Evolutionary conservation across 2,888 invertebrate genomes (phyloP).

Genomic region (Euzetes globulus): DNA sequence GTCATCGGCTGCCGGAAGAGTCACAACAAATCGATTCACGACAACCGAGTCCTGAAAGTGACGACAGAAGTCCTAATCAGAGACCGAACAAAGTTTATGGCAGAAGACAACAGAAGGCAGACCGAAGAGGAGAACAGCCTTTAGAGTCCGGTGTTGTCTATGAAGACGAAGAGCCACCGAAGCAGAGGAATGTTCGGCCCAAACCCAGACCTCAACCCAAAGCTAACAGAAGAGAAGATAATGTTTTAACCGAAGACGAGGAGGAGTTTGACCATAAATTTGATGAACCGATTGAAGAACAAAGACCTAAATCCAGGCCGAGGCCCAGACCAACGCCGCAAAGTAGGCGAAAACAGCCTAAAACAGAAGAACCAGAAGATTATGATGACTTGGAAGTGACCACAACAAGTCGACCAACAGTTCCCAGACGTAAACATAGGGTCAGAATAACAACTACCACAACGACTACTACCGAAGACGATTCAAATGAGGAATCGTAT

Average conservation of each 20-base stretch:
- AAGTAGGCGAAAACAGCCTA: not conserved
- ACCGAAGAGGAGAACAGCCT: not conserved
- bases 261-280: not conserved
- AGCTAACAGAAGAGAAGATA: not conserved
- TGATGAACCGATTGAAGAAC: conserved; percentile 4
- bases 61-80: not conserved
- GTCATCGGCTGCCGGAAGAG: not conserved
- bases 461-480: not conserved
- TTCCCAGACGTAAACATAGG: not conserved
- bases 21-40: not conserved
- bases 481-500: not conserved
- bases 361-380: not conserved
- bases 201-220: not conserved
- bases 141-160: not conserved
- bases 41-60: not conserved
- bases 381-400: not conserved
- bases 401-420: not conserved
- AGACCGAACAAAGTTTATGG: not conserved
- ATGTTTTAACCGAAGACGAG: not conserved
- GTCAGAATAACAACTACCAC: not conserved
- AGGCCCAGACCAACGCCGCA: not conserved
- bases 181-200: not conserved
- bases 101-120: not conserved
- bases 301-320: not conserved
- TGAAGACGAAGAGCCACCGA: not conserved